A percentile compares a stretch with the other conserved stretches of the same genome.
Evolutionary conservation across 2,888 invertebrate species (phyloP).

Genomic region (Paralinhomoeus sp.): DNA sequence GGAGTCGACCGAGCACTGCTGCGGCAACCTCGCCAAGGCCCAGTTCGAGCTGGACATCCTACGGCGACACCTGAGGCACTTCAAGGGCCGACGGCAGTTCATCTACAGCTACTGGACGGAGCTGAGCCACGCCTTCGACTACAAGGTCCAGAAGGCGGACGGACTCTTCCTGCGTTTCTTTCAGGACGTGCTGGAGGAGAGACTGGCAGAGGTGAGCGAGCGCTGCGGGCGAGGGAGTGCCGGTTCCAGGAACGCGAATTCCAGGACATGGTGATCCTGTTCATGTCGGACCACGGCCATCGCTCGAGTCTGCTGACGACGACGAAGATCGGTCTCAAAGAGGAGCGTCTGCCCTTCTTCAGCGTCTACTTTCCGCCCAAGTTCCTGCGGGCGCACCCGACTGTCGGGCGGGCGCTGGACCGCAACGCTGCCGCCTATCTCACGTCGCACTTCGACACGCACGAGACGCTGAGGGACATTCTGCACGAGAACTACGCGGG

Average conservation of each 20-base stretch:
- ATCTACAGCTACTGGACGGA: constrained; percentile 1
- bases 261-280: not conserved
- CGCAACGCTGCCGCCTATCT: not conserved
- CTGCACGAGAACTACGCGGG: constrained; percentile 1
- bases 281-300: constrained; percentile 1
- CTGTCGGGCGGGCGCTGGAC: not conserved
- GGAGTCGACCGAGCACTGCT: not conserved
- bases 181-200: not conserved
- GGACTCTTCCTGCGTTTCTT: not conserved
- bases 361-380: not conserved
- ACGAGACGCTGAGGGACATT: constrained; percentile 2
- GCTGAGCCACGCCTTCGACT: not conserved
- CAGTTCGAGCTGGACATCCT: not conserved
- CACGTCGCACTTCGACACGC: constrained; percentile 1
- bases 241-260: too few species aligned
- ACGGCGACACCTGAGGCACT: not conserved
- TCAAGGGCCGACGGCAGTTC: not conserved
- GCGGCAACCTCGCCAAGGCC: not conserved
- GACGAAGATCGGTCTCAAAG: not conserved
- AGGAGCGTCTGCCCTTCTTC: not conserved
- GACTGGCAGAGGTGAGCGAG: not conserved
- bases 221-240: too few species aligned
- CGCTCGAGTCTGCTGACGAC: not conserved
- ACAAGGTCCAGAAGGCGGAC: not conserved
- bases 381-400: not conserved